phyloP scores from a whole-genome alignment of 2,113 vertebrate species.

The Paradoxurus hermaphroditus region DNA sequence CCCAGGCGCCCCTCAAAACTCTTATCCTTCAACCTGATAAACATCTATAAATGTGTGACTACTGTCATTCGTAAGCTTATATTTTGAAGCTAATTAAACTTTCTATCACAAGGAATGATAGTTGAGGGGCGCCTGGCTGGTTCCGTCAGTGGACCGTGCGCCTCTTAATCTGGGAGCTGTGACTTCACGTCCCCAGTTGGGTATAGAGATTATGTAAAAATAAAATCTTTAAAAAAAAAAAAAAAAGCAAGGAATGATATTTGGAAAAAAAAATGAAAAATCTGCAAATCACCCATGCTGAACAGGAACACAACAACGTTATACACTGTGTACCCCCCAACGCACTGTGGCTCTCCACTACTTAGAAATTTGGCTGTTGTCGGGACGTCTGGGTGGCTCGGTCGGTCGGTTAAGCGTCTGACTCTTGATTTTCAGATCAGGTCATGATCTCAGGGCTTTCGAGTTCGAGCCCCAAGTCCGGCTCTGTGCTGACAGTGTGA shows the following conservation, averaged over 20 bases:
- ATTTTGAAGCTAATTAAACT: not conserved
- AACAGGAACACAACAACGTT: not conserved
- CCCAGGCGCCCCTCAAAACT: no score
- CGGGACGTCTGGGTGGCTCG: no score
- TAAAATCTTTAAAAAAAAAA: not conserved
- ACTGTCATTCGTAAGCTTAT: not conserved
- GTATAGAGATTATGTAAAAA: not conserved
- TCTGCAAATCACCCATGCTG: not conserved
- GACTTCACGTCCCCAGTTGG: not conserved
- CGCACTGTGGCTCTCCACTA: not conserved
- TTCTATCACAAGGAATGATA: not conserved
- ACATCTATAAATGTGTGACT: not conserved
- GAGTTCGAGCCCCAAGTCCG: no score
- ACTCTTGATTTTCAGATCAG: no score
- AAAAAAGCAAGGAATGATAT: no score
- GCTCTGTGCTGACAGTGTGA: no score
- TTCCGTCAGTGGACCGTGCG: not conserved
- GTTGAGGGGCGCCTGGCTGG: not conserved
- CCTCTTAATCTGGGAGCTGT: not conserved
- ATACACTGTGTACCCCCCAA: not conserved
- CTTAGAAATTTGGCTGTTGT: no score
- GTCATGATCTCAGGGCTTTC: no score
- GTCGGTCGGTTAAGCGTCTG: no score
- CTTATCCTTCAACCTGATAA: no score
- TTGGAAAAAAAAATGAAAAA: not conserved